Conservation (phyloP, 2,113 vertebrate genomes). For the Dipodomys spectabilis region DNA sequence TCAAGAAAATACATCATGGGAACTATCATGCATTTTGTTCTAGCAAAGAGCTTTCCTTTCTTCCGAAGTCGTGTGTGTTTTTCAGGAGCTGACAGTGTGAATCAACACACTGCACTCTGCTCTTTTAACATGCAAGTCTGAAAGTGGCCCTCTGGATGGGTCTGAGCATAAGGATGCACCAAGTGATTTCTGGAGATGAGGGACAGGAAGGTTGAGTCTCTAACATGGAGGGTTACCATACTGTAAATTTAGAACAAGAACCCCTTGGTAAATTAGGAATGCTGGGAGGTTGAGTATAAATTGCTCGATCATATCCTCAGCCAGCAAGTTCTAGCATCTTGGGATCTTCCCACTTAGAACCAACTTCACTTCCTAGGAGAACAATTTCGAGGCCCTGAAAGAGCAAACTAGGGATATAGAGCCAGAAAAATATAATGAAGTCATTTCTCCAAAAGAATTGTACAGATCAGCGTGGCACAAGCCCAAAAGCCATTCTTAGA, state of each 20-base stretch:
- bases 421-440: slow-evolving; percentile 20
- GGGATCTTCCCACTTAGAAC: not conserved
- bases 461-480: not conserved
- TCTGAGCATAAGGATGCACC: not conserved
- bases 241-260: not conserved
- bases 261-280: not conserved
- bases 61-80: slow-evolving; percentile 78
- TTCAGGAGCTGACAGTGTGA: slow-evolving; percentile 72
- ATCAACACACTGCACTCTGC: slow-evolving; percentile 73
- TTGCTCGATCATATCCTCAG: not conserved
- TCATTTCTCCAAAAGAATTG: not conserved
- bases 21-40: slow-evolving; percentile 73
- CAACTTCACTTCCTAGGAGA: not conserved
- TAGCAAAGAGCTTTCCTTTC: slow-evolving; percentile 80
- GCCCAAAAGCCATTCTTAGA: not conserved
- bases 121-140: slow-evolving; percentile 67
- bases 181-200: not conserved
- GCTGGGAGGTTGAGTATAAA: not conserved
- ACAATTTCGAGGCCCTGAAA: not conserved
- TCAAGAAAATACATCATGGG: slow-evolving; percentile 80
- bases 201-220: not conserved
- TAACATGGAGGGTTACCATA: not conserved
- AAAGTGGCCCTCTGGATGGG: slow-evolving; percentile 57
- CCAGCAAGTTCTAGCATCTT: not conserved
- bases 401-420: not conserved